Percentiles rank a stretch among this genome's conserved stretches.
Evolutionary conservation across 2,797 vertebrate species (phyloP).

Genomic region (Lepidocolaptes lacrymiger): DNA sequence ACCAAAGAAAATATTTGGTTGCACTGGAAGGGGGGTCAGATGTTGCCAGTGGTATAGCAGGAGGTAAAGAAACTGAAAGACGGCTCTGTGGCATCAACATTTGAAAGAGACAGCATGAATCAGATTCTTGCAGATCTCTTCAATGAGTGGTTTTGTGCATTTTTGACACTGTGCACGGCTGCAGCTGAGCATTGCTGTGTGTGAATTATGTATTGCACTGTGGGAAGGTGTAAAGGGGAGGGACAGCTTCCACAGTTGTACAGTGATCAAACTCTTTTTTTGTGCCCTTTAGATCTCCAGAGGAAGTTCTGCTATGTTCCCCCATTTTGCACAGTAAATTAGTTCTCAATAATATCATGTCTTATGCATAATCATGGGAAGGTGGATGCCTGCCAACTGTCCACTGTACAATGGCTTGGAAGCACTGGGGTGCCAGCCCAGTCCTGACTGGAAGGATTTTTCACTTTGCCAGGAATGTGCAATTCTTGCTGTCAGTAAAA

Average conservation of each 20-base stretch:
- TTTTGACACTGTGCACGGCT: constrained; percentile 46
- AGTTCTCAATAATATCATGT: not conserved
- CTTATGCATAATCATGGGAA: not conserved
- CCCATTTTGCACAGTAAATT: not conserved
- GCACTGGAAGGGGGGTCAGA: not conserved
- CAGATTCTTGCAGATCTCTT: constrained; percentile 43
- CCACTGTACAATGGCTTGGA: not conserved
- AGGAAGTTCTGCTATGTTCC: not conserved
- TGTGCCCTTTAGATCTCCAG: not conserved
- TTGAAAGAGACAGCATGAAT: constrained; percentile 62
- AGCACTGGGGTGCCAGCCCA: not conserved
- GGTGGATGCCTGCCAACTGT: rapidly evolving
- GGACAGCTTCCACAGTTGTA: not conserved
- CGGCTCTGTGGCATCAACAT: constrained; percentile 31
- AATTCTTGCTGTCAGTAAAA: not conserved
- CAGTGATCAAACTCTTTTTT: not conserved
- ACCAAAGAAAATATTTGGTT: constrained; percentile 21
- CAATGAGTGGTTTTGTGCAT: constrained; percentile 1
- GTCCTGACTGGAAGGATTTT: not conserved
- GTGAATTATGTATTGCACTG: not conserved
- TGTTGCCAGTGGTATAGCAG: not conserved
- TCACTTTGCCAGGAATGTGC: constrained; percentile 12
- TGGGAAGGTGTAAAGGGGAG: not conserved
- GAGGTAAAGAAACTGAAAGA: constrained; percentile 38
- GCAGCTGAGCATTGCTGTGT: constrained; percentile 4